Conservation (phyloP, 2,113 vertebrate genomes). For the Brienomyrus brachyistius region DNA sequence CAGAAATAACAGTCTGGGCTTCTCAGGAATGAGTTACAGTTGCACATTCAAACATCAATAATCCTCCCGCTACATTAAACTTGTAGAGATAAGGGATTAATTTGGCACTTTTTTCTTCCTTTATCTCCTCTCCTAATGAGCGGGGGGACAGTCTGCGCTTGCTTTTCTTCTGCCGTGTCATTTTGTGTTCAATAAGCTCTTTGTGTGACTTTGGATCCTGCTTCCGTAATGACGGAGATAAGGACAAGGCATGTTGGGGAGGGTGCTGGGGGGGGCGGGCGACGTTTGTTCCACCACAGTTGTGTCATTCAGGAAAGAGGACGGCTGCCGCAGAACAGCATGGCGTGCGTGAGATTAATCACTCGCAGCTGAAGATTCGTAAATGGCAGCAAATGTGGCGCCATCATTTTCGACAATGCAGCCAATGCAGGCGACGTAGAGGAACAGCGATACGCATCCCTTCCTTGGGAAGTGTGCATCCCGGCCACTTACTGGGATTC, state of each 20-base stretch:
- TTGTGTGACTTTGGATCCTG: slow-evolving; percentile 33
- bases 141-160: slow-evolving; percentile 34
- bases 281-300: slow-evolving; percentile 9
- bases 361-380: slow-evolving; percentile 38
- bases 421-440: not conserved
- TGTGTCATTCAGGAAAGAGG: slow-evolving; percentile 24
- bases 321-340: slow-evolving; percentile 39
- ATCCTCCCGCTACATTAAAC: slow-evolving; percentile 8
- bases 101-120: not conserved
- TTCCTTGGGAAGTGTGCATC: not conserved
- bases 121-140: slow-evolving; percentile 40
- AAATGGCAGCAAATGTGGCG: slow-evolving; percentile 34
- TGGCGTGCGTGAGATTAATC: slow-evolving; percentile 42
- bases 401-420: not conserved
- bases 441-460: no score
- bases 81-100: slow-evolving; percentile 7
- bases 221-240: slow-evolving; percentile 37
- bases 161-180: slow-evolving; percentile 26
- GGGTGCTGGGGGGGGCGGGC: not conserved
- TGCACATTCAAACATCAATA: slow-evolving; percentile 12
- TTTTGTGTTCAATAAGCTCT: slow-evolving; percentile 33
- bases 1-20: not conserved
- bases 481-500: not conserved
- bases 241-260: slow-evolving; percentile 12
- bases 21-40: not conserved